Evolutionary conservation across 2,797 vertebrate species (phyloP).

Genomic region (Onychomys arenicola): DNA sequence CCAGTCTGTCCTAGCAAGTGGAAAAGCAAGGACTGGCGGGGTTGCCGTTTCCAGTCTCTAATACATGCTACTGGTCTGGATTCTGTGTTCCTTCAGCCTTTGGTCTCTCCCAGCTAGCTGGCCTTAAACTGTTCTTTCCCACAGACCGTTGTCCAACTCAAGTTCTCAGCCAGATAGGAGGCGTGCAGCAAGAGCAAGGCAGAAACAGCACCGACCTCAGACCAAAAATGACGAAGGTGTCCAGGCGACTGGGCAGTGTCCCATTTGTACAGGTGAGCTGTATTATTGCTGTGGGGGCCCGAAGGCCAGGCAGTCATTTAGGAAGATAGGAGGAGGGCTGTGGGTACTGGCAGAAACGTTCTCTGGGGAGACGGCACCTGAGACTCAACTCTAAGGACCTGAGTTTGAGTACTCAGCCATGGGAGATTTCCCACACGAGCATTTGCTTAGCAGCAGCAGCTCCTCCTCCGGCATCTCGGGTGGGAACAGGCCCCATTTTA

Average conservation of each 20-base stretch:
- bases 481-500: not conserved
- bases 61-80: not conserved
- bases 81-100: not conserved
- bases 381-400: not conserved
- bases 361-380: not conserved
- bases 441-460: not conserved
- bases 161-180: not conserved
- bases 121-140: constrained; percentile 26
- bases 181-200: constrained; percentile 33
- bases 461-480: not conserved
- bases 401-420: not conserved
- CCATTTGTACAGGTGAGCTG: constrained; percentile 85
- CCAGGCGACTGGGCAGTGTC: constrained; percentile 75
- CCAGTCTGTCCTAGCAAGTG: not conserved
- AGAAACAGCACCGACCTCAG: not conserved
- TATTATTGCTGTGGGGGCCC: not conserved
- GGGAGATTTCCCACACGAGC: not conserved
- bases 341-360: not conserved
- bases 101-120: not conserved
- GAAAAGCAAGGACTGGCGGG: not conserved
- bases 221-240: not conserved
- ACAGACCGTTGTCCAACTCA: constrained; percentile 61
- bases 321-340: not conserved
- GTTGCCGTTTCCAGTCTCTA: not conserved
- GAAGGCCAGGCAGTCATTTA: not conserved